Base-by-base conservation (phyloP, 2,113 vertebrate genomes). In the Sterrhoptilus dennistouni region DNA sequence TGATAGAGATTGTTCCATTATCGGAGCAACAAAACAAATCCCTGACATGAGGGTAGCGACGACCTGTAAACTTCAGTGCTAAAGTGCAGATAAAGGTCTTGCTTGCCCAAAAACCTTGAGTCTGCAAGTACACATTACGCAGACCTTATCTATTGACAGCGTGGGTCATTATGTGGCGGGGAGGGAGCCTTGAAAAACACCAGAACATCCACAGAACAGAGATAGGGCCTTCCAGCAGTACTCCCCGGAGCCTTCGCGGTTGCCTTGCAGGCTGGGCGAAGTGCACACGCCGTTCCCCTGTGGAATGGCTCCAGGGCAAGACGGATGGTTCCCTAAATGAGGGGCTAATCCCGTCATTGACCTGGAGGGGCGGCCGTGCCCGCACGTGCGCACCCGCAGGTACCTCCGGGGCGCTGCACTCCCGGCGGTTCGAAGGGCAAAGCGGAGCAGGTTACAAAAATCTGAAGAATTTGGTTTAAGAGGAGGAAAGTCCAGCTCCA, bases 161-260 rank as follows among this genome's bases (percentile, higher is more conserved):
- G 95, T 92, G 56, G 83, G 35, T 88, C 50, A 45, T 47, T 82
- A 50, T 93, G 89, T 75, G 38, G 4, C 52, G 42, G 54, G 88
- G 91, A 92, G 76, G 21, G 76, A 93, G 72, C 71, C 64, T 93
- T 96, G 96, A 97, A 89, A 88, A 96, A 87, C 74, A 79, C 77
- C 97, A 98, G 98, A 95, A 59, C 90, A 70, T 69, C 72, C 75
- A 8, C 14, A 74, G 23, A 49, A 19, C 57, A 57, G n/a, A 93
- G 89, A 84, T 77, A 68, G 2, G 2, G 21, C 72, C 66, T 82
- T 38, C 60, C 84, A 42, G 76, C 2, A 83, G 94, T 66, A 29
- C 78, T 88, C 76, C 29, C n/a, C 63, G 72, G 95, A 88, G 92
- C 89, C 92, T 1, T 9, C 65, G 76, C 10, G 5, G 54, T 84